Percentiles rank a stretch among this genome's conserved stretches.
Conservation (phyloP, 2,888 invertebrate species). For the Morpho helenor region DNA sequence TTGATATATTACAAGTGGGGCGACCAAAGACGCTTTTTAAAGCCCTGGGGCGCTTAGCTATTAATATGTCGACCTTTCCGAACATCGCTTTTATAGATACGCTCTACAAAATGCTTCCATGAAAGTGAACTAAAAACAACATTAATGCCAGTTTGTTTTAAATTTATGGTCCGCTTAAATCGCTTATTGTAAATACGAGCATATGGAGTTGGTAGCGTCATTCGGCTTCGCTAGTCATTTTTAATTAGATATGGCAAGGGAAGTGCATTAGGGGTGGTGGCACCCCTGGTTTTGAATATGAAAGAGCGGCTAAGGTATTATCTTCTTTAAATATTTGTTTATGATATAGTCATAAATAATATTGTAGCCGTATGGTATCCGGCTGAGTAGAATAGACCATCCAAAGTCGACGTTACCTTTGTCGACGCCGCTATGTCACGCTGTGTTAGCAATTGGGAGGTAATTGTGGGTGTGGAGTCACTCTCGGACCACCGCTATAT, state of each 20-base stretch:
- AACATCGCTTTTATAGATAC: slow-evolving; percentile 48
- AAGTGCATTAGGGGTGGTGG: slow-evolving; percentile 37
- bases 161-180: slow-evolving; percentile 22
- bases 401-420: no score
- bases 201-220: slow-evolving; percentile 13
- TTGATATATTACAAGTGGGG: slow-evolving; percentile 61
- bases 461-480: no score
- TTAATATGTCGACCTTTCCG: slow-evolving; percentile 57
- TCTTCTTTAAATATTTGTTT: slow-evolving; percentile 6
- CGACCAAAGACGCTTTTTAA: slow-evolving; percentile 50
- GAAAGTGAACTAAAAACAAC: slow-evolving; percentile 40
- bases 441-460: no score
- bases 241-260: slow-evolving; percentile 36
- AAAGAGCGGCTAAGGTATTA: slow-evolving; percentile 2
- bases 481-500: no score
- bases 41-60: slow-evolving; percentile 49
- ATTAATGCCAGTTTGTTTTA: slow-evolving; percentile 23
- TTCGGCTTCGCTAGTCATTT: slow-evolving; percentile 28
- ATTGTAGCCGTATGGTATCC: no score
- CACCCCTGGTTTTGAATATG: slow-evolving; percentile 17
- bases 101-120: slow-evolving; percentile 59
- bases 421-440: no score
- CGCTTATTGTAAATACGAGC: slow-evolving; percentile 19
- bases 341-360: not conserved
- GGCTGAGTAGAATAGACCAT: no score